Evolutionary conservation across 2,888 invertebrate species (phyloP).

Genomic region (Muschampia staudingeri): DNA sequence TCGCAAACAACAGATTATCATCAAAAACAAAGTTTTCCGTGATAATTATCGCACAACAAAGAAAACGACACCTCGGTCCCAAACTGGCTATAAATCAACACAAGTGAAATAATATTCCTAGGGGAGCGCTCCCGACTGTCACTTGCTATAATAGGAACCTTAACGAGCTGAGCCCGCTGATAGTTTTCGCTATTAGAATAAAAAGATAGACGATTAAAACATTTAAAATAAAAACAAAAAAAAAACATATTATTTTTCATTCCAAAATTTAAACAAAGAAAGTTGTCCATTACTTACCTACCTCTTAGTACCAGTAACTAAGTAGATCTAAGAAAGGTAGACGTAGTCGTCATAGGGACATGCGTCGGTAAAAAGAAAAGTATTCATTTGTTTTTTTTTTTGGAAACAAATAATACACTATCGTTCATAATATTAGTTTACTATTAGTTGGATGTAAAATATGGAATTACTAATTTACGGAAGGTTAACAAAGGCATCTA

Average conservation of each 20-base stretch:
- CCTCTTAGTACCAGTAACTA: no score
- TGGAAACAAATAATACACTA: no score
- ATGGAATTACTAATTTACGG: no score
- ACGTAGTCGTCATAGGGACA: no score
- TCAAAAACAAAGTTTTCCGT: conserved; percentile 21
- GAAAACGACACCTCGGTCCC: conserved; percentile 77
- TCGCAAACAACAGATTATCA: conserved; percentile 11
- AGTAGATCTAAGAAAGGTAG: no score
- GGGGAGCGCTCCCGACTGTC: conserved; percentile 80
- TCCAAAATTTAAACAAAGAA: neutral
- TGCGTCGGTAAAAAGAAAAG: no score
- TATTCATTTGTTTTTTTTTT: no score
- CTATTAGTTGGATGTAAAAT: no score
- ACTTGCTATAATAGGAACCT: conserved; percentile 82
- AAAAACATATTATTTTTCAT: neutral
- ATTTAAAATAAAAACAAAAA: neutral
- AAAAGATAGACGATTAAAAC: conserved; percentile 4
- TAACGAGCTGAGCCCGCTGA: conserved; percentile 69
- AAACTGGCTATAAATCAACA: conserved; percentile 83
- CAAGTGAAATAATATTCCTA: conserved; percentile 83
- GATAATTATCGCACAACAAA: conserved; percentile 71
- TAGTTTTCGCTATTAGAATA: conserved; percentile 64
- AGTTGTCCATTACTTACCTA: no score
- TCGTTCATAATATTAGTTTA: no score
- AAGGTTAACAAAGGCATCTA: no score